A percentile compares a stretch with the other conserved stretches of the same genome.
phyloP scores from a whole-genome alignment of 37 sponge, comb jelly and placozoan species.

The Diacarnus erythraeanus region DNA sequence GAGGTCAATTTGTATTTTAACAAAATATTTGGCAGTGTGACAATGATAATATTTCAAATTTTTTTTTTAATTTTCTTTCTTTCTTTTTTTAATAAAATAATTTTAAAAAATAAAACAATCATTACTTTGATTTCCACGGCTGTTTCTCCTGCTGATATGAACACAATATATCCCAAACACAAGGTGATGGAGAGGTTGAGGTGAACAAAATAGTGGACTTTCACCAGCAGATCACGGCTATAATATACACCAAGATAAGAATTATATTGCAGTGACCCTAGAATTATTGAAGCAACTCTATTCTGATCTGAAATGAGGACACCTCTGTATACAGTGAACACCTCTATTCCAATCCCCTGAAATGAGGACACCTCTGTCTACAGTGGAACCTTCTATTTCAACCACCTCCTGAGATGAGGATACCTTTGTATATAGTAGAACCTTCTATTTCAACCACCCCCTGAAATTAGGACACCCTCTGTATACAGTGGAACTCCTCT shows the following conservation, averaged over 20 bases:
- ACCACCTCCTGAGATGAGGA: too few relatives aligned
- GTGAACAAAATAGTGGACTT: conserved; percentile 64
- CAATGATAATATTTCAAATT: background rate
- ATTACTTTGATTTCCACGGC: conserved; percentile 9
- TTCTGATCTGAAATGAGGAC: too few relatives aligned
- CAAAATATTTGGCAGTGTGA: too few relatives aligned
- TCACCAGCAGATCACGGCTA: conserved; percentile 40
- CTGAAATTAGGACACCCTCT: too few relatives aligned
- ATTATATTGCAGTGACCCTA: background rate
- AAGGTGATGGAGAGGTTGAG: conserved; percentile 59
- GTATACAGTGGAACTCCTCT: too few relatives aligned
- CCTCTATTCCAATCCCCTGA: too few relatives aligned
- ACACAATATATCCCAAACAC: conserved; percentile 31
- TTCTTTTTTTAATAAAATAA: background rate
- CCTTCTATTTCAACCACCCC: too few relatives aligned
- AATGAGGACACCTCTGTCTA: too few relatives aligned
- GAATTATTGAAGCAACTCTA: background rate
- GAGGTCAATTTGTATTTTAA: too few relatives aligned
- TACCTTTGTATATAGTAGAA: too few relatives aligned
- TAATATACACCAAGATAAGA: background rate
- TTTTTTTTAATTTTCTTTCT: background rate
- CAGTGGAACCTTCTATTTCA: too few relatives aligned
- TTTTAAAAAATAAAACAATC: background rate
- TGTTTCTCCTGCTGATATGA: conserved; percentile 45
- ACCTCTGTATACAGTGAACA: too few relatives aligned